These are phyloP conservation scores for Cephalopholis sonnerati DNA, from an alignment of 2,113 vertebrate species.

Conservation along the genomic window DNA sequence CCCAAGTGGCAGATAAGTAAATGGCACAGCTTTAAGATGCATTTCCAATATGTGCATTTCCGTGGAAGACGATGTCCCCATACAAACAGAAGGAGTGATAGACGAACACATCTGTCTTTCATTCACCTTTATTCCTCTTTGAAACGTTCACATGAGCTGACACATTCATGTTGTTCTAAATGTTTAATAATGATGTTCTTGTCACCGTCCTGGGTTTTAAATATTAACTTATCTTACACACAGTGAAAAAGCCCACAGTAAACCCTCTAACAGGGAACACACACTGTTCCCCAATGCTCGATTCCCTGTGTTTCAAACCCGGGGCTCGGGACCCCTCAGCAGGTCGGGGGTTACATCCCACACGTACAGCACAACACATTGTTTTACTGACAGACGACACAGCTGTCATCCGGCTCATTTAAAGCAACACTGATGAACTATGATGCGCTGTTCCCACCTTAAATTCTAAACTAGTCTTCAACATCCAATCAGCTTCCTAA, in stretches of 20 bases:
- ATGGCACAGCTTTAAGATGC: background rate
- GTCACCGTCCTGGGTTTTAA: slow-evolving; percentile 38
- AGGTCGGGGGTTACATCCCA: slow-evolving; percentile 5
- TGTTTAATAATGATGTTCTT: slow-evolving; percentile 25
- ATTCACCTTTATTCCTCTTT: slow-evolving; percentile 57
- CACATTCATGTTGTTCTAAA: slow-evolving; percentile 45
- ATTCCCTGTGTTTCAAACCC: background rate
- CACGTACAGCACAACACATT: slow-evolving; percentile 18
- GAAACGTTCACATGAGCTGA: slow-evolving; percentile 31
- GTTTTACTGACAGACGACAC: slow-evolving; percentile 18
- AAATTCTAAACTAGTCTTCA: background rate
- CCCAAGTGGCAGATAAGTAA: background rate
- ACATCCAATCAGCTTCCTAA: background rate
- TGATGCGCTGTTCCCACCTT: background rate
- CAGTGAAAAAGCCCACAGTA: slow-evolving; percentile 8
- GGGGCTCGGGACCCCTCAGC: background rate
- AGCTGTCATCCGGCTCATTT: background rate
- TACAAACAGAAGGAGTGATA: background rate
- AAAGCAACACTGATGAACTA: slow-evolving; percentile 1
- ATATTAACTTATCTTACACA: slow-evolving; percentile 36
- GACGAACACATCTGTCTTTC: slow-evolving; percentile 3
- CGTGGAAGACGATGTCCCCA: background rate
- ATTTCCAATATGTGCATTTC: background rate
- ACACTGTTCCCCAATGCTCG: background rate
- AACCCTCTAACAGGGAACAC: background rate